phyloP scores from a whole-genome alignment of 2,113 vertebrate genomes.

The Micronycteris hirsuta region DNA sequence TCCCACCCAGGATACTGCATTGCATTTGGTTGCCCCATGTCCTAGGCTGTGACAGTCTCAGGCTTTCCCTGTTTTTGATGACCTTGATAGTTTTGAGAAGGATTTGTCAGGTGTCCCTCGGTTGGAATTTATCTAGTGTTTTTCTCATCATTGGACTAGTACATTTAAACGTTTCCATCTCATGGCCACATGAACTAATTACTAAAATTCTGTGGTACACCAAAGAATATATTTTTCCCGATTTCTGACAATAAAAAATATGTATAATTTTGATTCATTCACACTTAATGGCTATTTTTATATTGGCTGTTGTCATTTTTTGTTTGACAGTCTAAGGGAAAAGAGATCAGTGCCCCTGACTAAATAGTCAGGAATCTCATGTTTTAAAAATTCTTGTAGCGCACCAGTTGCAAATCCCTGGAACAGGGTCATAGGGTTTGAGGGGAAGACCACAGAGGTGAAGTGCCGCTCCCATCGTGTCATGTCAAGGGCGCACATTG shows the following conservation, averaged over 20 bases:
- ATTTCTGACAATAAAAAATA: background rate
- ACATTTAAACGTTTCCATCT: background rate
- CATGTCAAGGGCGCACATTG: accelerated
- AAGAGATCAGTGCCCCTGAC: background rate
- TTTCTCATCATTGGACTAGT: background rate
- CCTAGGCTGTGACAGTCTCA: background rate
- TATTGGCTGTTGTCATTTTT: background rate
- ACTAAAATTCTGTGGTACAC: background rate
- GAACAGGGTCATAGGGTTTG: background rate
- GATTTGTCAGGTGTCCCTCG: background rate
- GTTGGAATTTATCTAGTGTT: background rate
- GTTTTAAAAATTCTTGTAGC: too few relatives aligned
- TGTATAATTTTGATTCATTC: background rate
- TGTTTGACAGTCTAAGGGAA: background rate
- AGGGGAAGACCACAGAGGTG: background rate
- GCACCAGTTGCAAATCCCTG: background rate
- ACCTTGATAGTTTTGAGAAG: background rate
- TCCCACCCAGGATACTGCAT: background rate
- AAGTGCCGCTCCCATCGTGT: background rate
- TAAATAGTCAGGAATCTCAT: too few relatives aligned
- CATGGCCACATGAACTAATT: background rate
- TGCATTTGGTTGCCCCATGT: accelerated
- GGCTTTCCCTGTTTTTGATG: background rate
- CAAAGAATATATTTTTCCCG: background rate
- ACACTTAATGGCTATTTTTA: background rate